Conservation (phyloP, 2,888 invertebrate genomes). For the Nezara viridula region DNA sequence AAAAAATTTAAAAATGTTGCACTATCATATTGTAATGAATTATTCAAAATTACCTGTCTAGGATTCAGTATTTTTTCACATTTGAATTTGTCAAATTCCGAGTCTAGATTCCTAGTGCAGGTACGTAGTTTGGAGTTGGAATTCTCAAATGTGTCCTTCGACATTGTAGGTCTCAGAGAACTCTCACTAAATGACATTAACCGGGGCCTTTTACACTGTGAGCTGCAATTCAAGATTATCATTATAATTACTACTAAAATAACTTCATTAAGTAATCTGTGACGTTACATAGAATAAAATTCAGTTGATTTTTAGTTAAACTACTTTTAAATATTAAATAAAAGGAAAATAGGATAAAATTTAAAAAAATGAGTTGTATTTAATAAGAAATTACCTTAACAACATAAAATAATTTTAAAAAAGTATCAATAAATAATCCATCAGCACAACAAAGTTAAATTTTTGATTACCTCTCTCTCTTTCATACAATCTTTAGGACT, state of each 20-base stretch:
- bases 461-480: no score
- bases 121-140: conserved; percentile 22
- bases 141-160: neutral
- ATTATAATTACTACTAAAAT: neutral
- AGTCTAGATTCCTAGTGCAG: conserved; percentile 41
- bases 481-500: no score
- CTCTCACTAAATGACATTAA: conserved; percentile 12
- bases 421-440: no score
- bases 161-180: neutral
- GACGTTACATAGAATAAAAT: neutral
- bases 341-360: no score
- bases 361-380: no score
- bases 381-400: no score
- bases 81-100: conserved; percentile 46
- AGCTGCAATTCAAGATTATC: neutral
- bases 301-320: neutral
- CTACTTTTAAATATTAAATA: no score
- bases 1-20: no score
- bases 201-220: neutral
- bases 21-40: no score
- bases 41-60: conserved; percentile 31
- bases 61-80: conserved; percentile 30
- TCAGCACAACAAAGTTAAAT: no score
- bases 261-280: neutral
- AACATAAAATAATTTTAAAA: no score